phyloP scores from a whole-genome alignment of 2,888 invertebrate genomes.

The Andrena flavipes region DNA sequence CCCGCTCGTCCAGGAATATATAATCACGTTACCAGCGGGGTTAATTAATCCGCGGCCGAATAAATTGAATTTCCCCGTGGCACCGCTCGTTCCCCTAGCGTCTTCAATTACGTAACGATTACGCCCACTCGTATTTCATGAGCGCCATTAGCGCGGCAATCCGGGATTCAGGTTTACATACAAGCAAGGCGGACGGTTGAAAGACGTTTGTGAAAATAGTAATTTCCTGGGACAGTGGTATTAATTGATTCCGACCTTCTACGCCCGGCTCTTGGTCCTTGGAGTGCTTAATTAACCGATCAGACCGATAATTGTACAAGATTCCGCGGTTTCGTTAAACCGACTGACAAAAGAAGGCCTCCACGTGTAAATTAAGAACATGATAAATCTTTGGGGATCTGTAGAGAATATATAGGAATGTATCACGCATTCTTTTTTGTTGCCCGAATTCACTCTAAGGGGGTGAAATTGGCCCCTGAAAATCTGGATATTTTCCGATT shows the following conservation, averaged over 20 bases:
- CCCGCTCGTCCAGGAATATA: slow-evolving; percentile 4
- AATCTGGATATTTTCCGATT: no score
- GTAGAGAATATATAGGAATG: no score
- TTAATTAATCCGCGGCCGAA: slow-evolving; percentile 39
- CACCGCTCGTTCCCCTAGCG: slow-evolving; percentile 4
- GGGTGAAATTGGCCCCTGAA: no score
- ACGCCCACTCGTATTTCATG: slow-evolving; percentile 41
- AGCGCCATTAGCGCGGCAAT: slow-evolving; percentile 34
- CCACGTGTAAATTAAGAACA: no score
- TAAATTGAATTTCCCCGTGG: slow-evolving; percentile 31
- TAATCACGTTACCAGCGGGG: slow-evolving; percentile 17
- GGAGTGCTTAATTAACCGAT: slow-evolving; percentile 30
- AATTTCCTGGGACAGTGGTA: slow-evolving; percentile 26
- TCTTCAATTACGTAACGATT: slow-evolving; percentile 58
- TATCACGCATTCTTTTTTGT: no score
- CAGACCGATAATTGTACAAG: neutral
- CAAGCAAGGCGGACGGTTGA: slow-evolving; percentile 21
- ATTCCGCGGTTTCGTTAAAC: slow-evolving; percentile 1
- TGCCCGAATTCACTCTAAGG: no score
- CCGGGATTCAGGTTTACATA: slow-evolving; percentile 32
- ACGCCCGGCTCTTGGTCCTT: neutral
- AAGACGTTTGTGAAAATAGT: slow-evolving; percentile 40
- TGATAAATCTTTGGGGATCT: no score
- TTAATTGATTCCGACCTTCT: slow-evolving; percentile 42
- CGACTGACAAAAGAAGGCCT: no score